These are phyloP conservation scores for Hypsopygia costalis DNA, from an alignment of 2,888 invertebrate species.

Conservation along the genomic window DNA sequence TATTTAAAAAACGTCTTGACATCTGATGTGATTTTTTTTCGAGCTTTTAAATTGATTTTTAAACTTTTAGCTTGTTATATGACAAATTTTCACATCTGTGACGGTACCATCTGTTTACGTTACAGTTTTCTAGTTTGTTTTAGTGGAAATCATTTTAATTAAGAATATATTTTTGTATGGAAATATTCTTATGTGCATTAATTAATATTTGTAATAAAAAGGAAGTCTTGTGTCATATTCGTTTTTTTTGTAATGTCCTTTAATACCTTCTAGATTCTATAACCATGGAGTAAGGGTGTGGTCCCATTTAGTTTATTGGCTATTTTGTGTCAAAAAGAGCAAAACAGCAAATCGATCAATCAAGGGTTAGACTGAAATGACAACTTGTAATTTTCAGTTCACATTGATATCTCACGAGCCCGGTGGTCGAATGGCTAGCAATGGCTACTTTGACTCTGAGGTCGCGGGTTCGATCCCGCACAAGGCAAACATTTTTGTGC, in stretches of 20 bases:
- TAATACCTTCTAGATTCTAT: too few relatives aligned
- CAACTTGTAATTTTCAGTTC: too few relatives aligned
- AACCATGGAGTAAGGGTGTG: too few relatives aligned
- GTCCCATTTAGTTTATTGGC: too few relatives aligned
- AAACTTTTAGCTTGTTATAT: conserved; percentile 8
- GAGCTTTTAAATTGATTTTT: conserved; percentile 11
- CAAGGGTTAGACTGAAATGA: too few relatives aligned
- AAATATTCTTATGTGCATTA: conserved; percentile 76
- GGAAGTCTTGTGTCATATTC: conserved; percentile 56
- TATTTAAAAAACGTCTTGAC: conserved; percentile 44
- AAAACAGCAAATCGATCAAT: too few relatives aligned
- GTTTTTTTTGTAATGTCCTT: conserved; percentile 30
- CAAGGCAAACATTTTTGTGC: too few relatives aligned
- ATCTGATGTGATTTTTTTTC: conserved; percentile 39
- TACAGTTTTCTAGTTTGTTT: conserved; percentile 68
- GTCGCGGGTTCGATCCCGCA: too few relatives aligned
- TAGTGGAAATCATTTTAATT: conserved; percentile 72
- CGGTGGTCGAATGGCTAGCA: too few relatives aligned
- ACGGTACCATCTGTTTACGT: conserved; percentile 31
- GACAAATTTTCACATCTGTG: conserved; percentile 9
- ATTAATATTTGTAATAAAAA: conserved; percentile 78
- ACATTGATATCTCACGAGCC: too few relatives aligned
- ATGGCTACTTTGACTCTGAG: too few relatives aligned
- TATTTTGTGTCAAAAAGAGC: too few relatives aligned
- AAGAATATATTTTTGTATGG: conserved; percentile 79